Evolutionary conservation across 2,888 invertebrate genomes (phyloP).

Genomic region (Pyralis farinalis): DNA sequence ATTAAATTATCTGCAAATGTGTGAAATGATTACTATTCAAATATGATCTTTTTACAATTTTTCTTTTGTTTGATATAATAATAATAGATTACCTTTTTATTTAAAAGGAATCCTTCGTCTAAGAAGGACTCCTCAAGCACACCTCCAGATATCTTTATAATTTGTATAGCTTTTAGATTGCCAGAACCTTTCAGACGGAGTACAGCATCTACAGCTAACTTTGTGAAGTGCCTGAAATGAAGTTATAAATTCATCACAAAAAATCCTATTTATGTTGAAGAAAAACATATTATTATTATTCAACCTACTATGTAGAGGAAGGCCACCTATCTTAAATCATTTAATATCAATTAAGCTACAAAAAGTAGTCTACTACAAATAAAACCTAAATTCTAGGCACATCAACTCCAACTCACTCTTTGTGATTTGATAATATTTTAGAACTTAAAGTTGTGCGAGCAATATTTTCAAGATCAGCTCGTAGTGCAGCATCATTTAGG

Average conservation of each 20-base stretch:
- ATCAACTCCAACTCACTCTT: conserved; percentile 86
- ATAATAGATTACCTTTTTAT: conserved; percentile 87
- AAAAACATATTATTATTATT: too few species aligned
- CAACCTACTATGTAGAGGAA: too few species aligned
- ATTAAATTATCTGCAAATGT: too few species aligned
- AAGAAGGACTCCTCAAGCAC: conserved; percentile 96
- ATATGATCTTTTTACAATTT: too few species aligned
- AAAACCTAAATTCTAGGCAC: too few species aligned
- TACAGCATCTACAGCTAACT: conserved; percentile 97
- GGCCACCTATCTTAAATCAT: too few species aligned
- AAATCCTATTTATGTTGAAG: too few species aligned
- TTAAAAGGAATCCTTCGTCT: conserved; percentile 96
- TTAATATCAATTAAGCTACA: too few species aligned
- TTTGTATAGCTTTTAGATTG: conserved; percentile 97
- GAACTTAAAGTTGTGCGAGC: conserved; percentile 98
- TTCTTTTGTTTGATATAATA: too few species aligned
- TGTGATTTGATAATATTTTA: conserved; percentile 98
- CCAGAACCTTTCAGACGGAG: conserved; percentile 97
- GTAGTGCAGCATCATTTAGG: conserved; percentile 87
- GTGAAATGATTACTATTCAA: too few species aligned
- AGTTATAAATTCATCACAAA: too few species aligned
- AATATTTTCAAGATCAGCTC: conserved; percentile 96
- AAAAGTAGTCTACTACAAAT: too few species aligned
- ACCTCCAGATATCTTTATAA: conserved; percentile 98
- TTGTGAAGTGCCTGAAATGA: conserved; percentile 87